phyloP scores from a whole-genome alignment of 1,140 invertebrate genomes.

The Drosophila bipectinata region DNA sequence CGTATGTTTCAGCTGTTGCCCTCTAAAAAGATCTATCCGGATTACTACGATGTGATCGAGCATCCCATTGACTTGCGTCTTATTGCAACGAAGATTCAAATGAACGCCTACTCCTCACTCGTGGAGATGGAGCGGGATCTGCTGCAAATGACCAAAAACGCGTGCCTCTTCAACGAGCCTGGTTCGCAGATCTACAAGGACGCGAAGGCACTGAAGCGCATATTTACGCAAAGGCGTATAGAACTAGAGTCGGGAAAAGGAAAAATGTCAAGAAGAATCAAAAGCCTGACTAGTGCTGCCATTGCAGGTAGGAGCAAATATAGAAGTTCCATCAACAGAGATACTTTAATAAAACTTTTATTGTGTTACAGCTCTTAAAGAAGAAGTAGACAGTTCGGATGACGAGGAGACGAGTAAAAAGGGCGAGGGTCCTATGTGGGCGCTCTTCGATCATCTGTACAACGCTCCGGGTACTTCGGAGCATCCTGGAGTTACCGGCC shows the following conservation, averaged over 20 bases:
- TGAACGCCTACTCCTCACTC: slow-evolving; percentile 90
- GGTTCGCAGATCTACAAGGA: slow-evolving; percentile 98
- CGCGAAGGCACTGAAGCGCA: slow-evolving; percentile 94
- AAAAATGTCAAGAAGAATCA: slow-evolving; percentile 59
- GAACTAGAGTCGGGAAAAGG: slow-evolving; percentile 84
- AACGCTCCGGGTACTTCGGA: slow-evolving; percentile 83
- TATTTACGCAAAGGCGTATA: slow-evolving; percentile 85
- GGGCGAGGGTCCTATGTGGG: slow-evolving; percentile 85
- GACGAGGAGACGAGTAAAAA: slow-evolving; percentile 81
- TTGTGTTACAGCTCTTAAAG: slow-evolving; percentile 63
- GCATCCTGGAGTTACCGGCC: slow-evolving; percentile 85
- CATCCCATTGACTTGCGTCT: slow-evolving; percentile 97
- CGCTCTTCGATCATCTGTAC: slow-evolving; percentile 85
- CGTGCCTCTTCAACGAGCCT: slow-evolving; percentile 98
- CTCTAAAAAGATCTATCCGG: slow-evolving; percentile 96
- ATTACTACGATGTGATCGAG: slow-evolving; percentile 98
- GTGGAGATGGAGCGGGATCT: slow-evolving; percentile 96
- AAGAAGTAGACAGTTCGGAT: slow-evolving; percentile 79
- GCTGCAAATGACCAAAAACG: slow-evolving; percentile 96
- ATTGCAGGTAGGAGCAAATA: slow-evolving; percentile 56
- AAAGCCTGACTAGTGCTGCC: slow-evolving; percentile 65
- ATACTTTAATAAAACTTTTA: neutral
- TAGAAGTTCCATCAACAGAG: neutral
- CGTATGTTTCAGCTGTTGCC: slow-evolving; percentile 95
- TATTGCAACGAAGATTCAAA: slow-evolving; percentile 96